These are phyloP conservation scores for Cyprinodon variegatus DNA, from an alignment of 2,113 vertebrate species.

Conservation along the genomic window DNA sequence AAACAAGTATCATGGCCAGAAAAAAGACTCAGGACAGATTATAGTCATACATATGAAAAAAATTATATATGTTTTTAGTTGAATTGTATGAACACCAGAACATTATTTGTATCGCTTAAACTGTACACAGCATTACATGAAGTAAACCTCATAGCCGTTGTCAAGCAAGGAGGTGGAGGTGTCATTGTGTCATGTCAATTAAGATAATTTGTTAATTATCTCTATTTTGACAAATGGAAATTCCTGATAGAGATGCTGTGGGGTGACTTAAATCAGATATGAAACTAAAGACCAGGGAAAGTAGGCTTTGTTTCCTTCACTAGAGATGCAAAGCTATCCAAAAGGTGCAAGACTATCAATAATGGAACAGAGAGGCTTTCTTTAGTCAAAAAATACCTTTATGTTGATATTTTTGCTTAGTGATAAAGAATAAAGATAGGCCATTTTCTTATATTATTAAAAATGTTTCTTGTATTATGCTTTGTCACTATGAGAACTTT, in stretches of 20 bases:
- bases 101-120: not conserved
- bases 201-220: too few species aligned
- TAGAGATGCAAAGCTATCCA: not conserved
- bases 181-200: not conserved
- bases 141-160: not conserved
- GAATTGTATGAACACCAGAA: too few species aligned
- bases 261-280: not conserved
- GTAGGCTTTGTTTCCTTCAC: too few species aligned
- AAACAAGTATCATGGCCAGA: not conserved
- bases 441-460: not conserved
- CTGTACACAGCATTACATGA: not conserved
- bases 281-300: too few species aligned
- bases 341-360: not conserved
- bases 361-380: too few species aligned
- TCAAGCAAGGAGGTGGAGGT: not conserved
- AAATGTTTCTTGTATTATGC: too few species aligned
- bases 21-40: not conserved
- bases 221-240: too few species aligned
- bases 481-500: not conserved
- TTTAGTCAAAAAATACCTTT: too few species aligned
- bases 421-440: not conserved
- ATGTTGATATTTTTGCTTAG: not conserved
- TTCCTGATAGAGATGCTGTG: not conserved
- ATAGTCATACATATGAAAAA: too few species aligned
- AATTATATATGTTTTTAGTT: not conserved